Evolutionary conservation across 1,140 invertebrate species (phyloP).

Genomic region (Heterodera carotae): DNA sequence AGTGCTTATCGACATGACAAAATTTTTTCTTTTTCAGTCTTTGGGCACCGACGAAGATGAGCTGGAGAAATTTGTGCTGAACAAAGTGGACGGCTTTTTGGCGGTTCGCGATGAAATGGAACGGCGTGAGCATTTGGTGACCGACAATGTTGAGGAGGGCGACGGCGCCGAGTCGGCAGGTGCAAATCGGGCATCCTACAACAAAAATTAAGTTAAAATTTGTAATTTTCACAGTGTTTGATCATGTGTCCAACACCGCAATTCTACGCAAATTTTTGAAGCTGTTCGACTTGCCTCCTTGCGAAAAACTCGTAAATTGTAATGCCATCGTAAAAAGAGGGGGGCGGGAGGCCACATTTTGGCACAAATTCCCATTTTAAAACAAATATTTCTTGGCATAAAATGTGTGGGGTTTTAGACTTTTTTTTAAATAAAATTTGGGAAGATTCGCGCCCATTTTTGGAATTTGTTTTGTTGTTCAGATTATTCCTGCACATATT

Average conservation of each 20-base stretch:
- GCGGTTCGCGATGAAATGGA: slow-evolving; percentile 68
- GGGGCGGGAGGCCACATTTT: no score
- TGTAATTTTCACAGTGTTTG: slow-evolving; percentile 46
- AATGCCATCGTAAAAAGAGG: no score
- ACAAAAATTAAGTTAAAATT: no score
- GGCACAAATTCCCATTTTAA: slow-evolving; percentile 67
- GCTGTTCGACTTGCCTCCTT: slow-evolving; percentile 84
- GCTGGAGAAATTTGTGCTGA: slow-evolving; percentile 88
- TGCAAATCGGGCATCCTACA: no score
- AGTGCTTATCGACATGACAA: no score
- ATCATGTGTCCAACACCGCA: slow-evolving; percentile 75
- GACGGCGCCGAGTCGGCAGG: not conserved
- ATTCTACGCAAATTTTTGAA: slow-evolving; percentile 80
- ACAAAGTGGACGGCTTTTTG: slow-evolving; percentile 90
- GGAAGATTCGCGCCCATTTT: no score
- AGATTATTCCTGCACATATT: slow-evolving; percentile 78
- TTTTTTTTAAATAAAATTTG: no score
- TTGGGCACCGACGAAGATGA: slow-evolving; percentile 88
- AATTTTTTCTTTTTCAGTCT: slow-evolving; percentile 60
- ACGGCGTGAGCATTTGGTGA: slow-evolving; percentile 8
- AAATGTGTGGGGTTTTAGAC: no score
- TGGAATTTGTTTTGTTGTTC: slow-evolving; percentile 45
- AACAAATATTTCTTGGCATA: slow-evolving; percentile 27
- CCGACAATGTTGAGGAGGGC: not conserved
- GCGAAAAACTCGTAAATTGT: slow-evolving; percentile 95